Conservation (phyloP, 2,888 invertebrate species). For the Iphiclides podalirius region DNA sequence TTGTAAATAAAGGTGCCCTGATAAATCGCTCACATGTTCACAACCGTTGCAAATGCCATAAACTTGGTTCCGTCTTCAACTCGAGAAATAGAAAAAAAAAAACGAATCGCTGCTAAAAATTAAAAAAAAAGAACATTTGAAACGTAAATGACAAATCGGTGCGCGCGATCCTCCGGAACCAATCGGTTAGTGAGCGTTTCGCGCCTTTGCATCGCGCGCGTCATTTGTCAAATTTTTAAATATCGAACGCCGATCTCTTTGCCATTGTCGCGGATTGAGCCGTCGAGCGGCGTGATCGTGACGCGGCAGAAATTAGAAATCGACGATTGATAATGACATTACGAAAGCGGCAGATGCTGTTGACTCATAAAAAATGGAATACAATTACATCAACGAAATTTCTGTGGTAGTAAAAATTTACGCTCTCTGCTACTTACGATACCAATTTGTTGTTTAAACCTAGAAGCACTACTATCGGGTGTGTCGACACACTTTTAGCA, state of each 20-base stretch:
- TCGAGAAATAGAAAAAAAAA: too few species aligned
- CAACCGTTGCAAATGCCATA: too few species aligned
- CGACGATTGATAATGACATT: conserved; percentile 22
- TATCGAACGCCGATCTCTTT: conserved; percentile 28
- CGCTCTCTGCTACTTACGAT: too few species aligned
- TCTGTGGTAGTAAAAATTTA: too few species aligned
- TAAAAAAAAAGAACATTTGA: conserved; percentile 25
- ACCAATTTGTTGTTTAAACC: too few species aligned
- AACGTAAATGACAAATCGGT: conserved; percentile 62
- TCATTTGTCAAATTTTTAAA: conserved; percentile 71
- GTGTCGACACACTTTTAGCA: too few species aligned
- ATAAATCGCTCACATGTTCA: too few species aligned
- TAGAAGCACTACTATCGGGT: too few species aligned
- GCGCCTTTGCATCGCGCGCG: conserved; percentile 48
- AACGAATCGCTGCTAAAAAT: too few species aligned
- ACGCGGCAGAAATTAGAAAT: conserved; percentile 19
- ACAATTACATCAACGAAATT: too few species aligned
- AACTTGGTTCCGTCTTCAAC: too few species aligned
- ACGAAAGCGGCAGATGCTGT: conserved; percentile 28
- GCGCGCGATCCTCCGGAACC: conserved; percentile 59
- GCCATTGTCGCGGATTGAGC: conserved; percentile 34
- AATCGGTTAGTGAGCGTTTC: conserved; percentile 68
- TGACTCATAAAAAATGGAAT: conserved; percentile 4
- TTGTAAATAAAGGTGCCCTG: too few species aligned
- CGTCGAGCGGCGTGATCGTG: conserved; percentile 36